Evolutionary conservation across 2,888 invertebrate genomes (phyloP).

Genomic region (Iselma pallidipennis): DNA sequence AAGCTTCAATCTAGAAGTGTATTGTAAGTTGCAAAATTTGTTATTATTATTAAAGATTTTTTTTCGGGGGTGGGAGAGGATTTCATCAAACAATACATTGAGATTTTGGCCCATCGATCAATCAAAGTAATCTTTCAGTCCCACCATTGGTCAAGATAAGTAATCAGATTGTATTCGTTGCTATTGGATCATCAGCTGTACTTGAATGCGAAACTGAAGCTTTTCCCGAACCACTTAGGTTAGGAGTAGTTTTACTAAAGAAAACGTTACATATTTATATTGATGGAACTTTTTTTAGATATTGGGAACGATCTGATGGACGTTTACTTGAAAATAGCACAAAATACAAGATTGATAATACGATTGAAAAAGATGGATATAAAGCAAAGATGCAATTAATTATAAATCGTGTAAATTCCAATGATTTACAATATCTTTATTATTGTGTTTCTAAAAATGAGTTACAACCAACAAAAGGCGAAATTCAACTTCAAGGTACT

Average conservation of each 20-base stretch:
- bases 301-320: constrained; percentile 83
- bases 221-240: constrained; percentile 79
- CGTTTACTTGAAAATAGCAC: constrained; percentile 70
- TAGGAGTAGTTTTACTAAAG: constrained; percentile 16
- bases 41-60: neutral
- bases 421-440: constrained; percentile 73
- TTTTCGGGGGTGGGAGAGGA: neutral
- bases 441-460: constrained; percentile 87
- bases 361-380: constrained; percentile 61
- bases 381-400: constrained; percentile 79
- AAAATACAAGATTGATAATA: constrained; percentile 66
- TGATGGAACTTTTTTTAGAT: constrained; percentile 53
- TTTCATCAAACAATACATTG: neutral
- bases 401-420: constrained; percentile 67
- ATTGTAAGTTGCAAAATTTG: constrained; percentile 69
- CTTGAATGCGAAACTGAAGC: constrained; percentile 88
- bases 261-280: constrained; percentile 61
- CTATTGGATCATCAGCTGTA: constrained; percentile 69
- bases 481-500: constrained; percentile 69
- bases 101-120: constrained; percentile 12
- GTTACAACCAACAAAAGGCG: constrained; percentile 76
- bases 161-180: constrained; percentile 73
- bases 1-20: constrained; percentile 82
- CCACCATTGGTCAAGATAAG: constrained; percentile 81
- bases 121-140: constrained; percentile 62